phyloP scores from a whole-genome alignment of 2,888 invertebrate species.

The Pandemis heparana region DNA sequence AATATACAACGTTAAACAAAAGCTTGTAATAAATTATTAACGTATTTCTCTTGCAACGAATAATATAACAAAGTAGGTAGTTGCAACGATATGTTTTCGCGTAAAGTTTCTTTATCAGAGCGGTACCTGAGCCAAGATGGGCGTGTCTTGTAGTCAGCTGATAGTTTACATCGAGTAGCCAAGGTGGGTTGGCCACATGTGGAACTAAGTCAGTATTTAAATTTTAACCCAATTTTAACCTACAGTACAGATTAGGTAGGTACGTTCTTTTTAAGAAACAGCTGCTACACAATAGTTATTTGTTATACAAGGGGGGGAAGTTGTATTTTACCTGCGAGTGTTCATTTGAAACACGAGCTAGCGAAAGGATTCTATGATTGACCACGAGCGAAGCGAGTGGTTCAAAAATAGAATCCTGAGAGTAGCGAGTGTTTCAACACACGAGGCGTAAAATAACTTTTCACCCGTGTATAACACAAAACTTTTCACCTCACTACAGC shows the following conservation, averaged over 20 bases:
- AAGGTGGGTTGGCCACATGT: slow-evolving; percentile 27
- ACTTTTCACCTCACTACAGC: no score
- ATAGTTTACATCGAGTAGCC: slow-evolving; percentile 24
- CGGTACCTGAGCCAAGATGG: slow-evolving; percentile 35
- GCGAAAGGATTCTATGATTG: no score
- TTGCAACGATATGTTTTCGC: slow-evolving; percentile 39
- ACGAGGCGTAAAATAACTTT: no score
- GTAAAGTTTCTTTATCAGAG: slow-evolving; percentile 40
- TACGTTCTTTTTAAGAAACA: neutral
- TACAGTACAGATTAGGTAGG: neutral
- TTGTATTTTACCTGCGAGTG: no score
- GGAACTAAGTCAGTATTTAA: slow-evolving; percentile 9
- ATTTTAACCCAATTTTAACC: slow-evolving; percentile 13
- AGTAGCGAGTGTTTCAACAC: no score
- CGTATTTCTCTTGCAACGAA: slow-evolving; percentile 5
- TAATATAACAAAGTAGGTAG: slow-evolving; percentile 27
- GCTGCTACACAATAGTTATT: neutral
- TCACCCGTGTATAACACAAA: no score
- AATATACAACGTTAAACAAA: no score
- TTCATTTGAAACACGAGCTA: no score
- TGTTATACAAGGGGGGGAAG: no score
- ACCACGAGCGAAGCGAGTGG: no score
- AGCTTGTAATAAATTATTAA: slow-evolving; percentile 11
- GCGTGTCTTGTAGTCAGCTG: slow-evolving; percentile 30
- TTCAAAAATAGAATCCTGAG: no score